These are phyloP conservation scores for Metacarcinus magister DNA, from an alignment of 2,888 invertebrate genomes.

Conservation along the genomic window DNA sequence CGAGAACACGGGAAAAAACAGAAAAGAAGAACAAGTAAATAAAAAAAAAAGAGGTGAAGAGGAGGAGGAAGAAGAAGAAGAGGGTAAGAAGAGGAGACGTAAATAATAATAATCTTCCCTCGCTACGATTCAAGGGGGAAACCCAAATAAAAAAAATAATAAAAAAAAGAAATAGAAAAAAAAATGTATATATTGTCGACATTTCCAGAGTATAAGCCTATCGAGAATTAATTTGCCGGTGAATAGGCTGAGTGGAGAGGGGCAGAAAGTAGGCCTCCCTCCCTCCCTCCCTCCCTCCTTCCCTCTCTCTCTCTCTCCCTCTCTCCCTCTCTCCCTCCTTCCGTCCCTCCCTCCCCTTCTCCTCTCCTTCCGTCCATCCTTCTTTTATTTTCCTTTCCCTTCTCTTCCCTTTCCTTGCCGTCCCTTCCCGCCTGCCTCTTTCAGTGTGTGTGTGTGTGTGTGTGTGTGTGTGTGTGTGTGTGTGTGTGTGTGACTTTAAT, in stretches of 20 bases:
- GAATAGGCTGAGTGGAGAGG: conserved; percentile 55
- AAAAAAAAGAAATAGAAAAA: not conserved
- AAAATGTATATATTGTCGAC: conserved; percentile 53
- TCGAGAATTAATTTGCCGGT: conserved; percentile 71
- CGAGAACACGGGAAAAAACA: too few species aligned
- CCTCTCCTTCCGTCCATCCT: not conserved
- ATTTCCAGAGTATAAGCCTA: conserved; percentile 56
- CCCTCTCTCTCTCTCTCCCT: conserved; percentile 13
- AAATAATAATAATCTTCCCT: too few species aligned
- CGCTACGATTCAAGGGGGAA: not conserved
- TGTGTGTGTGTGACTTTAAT: not conserved
- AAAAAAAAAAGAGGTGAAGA: too few species aligned
- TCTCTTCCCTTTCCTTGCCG: not conserved
- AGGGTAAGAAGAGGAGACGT: too few species aligned
- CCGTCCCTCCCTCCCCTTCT: not conserved
- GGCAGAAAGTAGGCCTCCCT: conserved; percentile 6
- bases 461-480: conserved; percentile 2
- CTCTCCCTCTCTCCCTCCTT: not conserved
- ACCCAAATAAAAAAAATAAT: not conserved
- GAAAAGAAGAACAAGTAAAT: too few species aligned
- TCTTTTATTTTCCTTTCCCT: not conserved
- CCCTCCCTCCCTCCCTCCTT: not conserved
- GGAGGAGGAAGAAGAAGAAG: too few species aligned
- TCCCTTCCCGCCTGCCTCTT: not conserved
- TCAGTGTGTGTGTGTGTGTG: not conserved